Evolutionary conservation across 2,113 vertebrate genomes (phyloP).

Genomic region (Variabilichromis moorii): DNA sequence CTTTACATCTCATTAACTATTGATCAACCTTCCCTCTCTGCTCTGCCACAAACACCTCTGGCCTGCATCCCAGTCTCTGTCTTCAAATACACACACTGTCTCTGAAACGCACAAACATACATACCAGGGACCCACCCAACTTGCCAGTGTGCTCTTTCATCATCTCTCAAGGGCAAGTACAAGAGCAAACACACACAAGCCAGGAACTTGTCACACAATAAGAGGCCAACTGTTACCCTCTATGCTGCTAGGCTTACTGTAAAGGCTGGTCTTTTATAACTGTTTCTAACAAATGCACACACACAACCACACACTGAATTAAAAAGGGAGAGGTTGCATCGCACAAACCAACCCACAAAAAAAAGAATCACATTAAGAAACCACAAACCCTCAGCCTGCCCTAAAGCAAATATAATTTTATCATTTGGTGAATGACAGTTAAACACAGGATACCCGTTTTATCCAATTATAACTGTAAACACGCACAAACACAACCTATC

Average conservation of each 20-base stretch:
- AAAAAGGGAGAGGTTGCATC: not conserved
- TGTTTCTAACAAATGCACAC: not conserved
- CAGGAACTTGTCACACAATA: slow-evolving; percentile 6
- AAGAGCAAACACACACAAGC: not conserved
- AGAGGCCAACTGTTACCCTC: not conserved
- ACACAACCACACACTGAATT: not conserved
- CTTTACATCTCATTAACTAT: slow-evolving; percentile 63
- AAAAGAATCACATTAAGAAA: not conserved
- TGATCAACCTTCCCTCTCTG: slow-evolving; percentile 32
- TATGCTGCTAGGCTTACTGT: not conserved
- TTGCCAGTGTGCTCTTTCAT: slow-evolving; percentile 33
- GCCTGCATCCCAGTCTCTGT: not conserved
- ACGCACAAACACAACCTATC: not conserved
- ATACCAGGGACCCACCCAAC: slow-evolving; percentile 25
- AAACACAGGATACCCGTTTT: not conserved
- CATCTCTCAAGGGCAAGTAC: slow-evolving; percentile 35
- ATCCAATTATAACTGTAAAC: not conserved
- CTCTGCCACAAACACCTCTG: not conserved
- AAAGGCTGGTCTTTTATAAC: not conserved
- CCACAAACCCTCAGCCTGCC: not conserved
- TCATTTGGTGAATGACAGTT: not conserved
- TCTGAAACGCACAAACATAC: not conserved
- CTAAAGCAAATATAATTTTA: slow-evolving; percentile 23
- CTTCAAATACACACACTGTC: not conserved
- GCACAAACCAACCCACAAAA: not conserved